Evolutionary conservation across 2,113 vertebrate genomes (phyloP).

Genomic region (Cochlearius cochlearius): DNA sequence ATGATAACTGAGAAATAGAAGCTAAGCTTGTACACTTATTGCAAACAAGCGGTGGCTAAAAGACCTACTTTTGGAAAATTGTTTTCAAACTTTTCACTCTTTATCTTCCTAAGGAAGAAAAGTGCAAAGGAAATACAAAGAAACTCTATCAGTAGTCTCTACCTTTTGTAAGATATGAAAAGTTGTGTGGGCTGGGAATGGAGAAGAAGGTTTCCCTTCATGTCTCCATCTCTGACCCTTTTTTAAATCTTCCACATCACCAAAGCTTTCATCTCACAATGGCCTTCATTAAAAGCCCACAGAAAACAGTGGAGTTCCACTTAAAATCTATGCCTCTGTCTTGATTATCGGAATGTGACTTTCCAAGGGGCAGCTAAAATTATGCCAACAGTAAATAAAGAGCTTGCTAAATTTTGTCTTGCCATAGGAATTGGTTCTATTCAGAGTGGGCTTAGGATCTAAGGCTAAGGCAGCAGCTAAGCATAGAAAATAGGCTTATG

Average conservation of each 20-base stretch:
- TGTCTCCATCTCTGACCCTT: background rate
- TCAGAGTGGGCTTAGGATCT: background rate
- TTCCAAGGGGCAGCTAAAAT: background rate
- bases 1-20: background rate
- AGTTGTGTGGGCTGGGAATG: background rate
- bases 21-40: background rate
- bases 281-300: background rate
- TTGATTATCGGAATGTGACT: background rate
- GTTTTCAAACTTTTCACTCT: background rate
- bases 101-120: background rate
- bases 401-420: background rate
- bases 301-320: background rate
- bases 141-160: background rate
- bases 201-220: background rate
- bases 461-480: background rate
- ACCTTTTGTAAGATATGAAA: background rate
- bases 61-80: background rate
- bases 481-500: background rate
- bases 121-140: background rate
- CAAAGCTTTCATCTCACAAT: background rate
- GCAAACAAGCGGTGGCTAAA: background rate
- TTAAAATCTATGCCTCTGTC: background rate
- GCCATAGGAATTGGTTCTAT: background rate
- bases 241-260: background rate
- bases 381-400: background rate